Base-by-base conservation (phyloP, 2,888 invertebrate genomes). In the Tipula vernalis region DNA sequence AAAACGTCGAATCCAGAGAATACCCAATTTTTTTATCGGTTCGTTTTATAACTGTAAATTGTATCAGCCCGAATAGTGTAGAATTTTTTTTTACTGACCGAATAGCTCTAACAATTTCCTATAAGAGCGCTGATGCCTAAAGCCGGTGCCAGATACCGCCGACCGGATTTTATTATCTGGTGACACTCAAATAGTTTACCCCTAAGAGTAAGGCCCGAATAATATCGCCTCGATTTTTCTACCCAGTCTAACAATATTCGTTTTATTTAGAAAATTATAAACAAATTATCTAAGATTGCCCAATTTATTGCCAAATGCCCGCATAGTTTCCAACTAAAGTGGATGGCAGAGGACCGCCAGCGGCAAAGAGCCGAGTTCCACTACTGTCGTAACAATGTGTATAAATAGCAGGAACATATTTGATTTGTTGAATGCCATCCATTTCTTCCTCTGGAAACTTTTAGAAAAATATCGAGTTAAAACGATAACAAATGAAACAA, bases 361-460 rank as follows among this genome's bases (percentile, higher is more conserved):
- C 98, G 0, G 98, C 96, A 93, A 99, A 99, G 57, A 99, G 93
- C 87, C 98, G 92, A 13, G 98, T 98, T 13, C 98, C 98, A 88
- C 96, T 96, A 89, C 95, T 94, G 91, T 99, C 98, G 91, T 98
- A 98, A 92, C 98, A 98, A 91, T 99, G 98, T 2, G 98, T 98
- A 92, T 98, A 99, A 89, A 99, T 97, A 18, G 98, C 98, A 42
- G 98, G 96, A 87, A 96, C 96, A 91, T 98, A 97, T 92, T 97
- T 96, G 87, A 96, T 95, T 89, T 96, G 95, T 92, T 96, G 96
- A 89, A 96, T 95, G 4, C 96, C 96, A 89, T 97, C 96, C 88
- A 96, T 94, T 88, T 95, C 96, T 89, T 96, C 96, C 91, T 97
- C 97, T 0, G 96, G 96, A 92, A 96, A 96, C 97, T 97, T 90